Percentiles rank a stretch among this genome's conserved stretches.
These are phyloP conservation scores for Luidia sarsii DNA, from an alignment of 53 echinoderm and acorn worm species.

Conservation along the genomic window DNA sequence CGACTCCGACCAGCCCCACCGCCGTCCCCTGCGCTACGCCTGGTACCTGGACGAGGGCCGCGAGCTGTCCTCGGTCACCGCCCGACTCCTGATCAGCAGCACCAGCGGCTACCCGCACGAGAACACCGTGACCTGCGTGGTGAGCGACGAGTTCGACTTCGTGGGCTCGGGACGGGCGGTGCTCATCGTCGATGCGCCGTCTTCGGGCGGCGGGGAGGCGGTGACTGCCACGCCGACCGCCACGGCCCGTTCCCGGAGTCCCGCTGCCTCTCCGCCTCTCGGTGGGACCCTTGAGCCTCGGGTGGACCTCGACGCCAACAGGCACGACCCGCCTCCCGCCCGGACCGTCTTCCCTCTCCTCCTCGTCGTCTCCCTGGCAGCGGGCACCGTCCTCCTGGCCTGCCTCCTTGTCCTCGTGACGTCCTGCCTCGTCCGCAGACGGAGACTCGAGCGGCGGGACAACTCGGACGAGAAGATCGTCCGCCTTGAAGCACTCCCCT, in stretches of 20 bases:
- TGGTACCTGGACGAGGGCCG: conserved; percentile 16
- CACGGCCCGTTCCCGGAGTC: background rate
- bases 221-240: background rate
- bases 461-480: background rate
- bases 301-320: background rate
- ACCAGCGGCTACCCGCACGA: conserved; percentile 16
- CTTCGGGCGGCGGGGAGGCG: background rate
- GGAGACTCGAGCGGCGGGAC: background rate
- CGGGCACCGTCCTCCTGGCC: conserved; percentile 21
- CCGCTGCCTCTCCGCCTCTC: background rate
- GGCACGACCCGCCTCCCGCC: background rate
- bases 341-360: conserved; percentile 26
- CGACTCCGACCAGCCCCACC: too few species aligned
- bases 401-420: conserved; percentile 11
- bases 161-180: conserved; percentile 34
- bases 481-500: background rate
- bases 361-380: conserved; percentile 13
- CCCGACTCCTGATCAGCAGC: conserved; percentile 5
- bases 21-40: background rate
- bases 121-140: conserved; percentile 41
- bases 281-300: too few species aligned
- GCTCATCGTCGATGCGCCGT: conserved; percentile 1
- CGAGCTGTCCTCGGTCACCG: background rate
- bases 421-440: conserved; percentile 15
- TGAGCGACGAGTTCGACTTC: conserved; percentile 40